These are phyloP conservation scores for Orestias chungarensis DNA, from an alignment of 2,797 vertebrate genomes.

Conservation along the genomic window DNA sequence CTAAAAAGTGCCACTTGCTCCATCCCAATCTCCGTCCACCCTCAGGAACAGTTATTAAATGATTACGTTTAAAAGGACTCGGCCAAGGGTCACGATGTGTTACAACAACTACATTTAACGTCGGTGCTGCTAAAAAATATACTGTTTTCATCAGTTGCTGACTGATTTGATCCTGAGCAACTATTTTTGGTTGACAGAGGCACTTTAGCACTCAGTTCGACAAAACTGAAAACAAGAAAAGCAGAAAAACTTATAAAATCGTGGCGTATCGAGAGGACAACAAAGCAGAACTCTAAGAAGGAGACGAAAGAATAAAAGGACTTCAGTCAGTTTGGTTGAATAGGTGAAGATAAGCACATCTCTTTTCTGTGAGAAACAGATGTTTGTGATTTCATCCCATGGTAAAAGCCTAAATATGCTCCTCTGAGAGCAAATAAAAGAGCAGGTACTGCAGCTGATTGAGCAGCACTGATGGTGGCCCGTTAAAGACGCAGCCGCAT, in stretches of 20 bases:
- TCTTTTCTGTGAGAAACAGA: slow-evolving; percentile 45
- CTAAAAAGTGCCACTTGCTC: slow-evolving; percentile 63
- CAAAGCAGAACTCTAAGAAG: slow-evolving; percentile 28
- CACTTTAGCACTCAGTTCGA: slow-evolving; percentile 45
- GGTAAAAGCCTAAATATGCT: slow-evolving; percentile 28
- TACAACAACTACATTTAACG: slow-evolving; percentile 53
- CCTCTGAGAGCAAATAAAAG: slow-evolving; percentile 50
- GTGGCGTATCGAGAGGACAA: slow-evolving; percentile 22
- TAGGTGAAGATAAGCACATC: slow-evolving; percentile 43
- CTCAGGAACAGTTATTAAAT: slow-evolving; percentile 50
- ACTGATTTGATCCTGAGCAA: slow-evolving; percentile 51
- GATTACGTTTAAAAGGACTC: slow-evolving; percentile 51
- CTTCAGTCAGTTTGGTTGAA: slow-evolving; percentile 38
- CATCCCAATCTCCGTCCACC: slow-evolving; percentile 7
- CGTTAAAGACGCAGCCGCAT: slow-evolving; percentile 20
- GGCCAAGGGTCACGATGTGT: slow-evolving; percentile 30
- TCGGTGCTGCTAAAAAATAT: slow-evolving; percentile 37
- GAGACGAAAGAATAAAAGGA: slow-evolving; percentile 40
- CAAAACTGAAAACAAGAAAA: slow-evolving; percentile 32
- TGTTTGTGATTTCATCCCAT: slow-evolving; percentile 38
- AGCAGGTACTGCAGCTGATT: slow-evolving; percentile 28
- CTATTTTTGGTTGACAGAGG: slow-evolving; percentile 64
- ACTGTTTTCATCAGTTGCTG: slow-evolving; percentile 30
- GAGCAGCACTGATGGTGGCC: slow-evolving; percentile 53
- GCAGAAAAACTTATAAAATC: slow-evolving; percentile 36